Conservation (phyloP, 2,113 vertebrate species). For the Boulengeromyrus knoepffleri region DNA sequence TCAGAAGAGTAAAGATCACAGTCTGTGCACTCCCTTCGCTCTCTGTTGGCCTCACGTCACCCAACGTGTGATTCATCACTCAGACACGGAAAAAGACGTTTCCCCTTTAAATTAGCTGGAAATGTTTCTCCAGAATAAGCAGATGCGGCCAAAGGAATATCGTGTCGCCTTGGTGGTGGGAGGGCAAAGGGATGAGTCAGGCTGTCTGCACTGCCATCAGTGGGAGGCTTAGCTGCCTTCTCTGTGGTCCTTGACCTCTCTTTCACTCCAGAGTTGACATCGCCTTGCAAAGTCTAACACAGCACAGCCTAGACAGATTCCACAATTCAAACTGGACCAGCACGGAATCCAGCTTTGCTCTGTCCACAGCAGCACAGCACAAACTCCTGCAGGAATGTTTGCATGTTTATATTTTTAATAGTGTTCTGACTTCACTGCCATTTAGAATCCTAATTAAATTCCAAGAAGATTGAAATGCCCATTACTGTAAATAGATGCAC, state of each 20-base stretch:
- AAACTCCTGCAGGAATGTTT: not conserved
- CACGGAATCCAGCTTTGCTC: not conserved
- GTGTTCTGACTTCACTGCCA: not conserved
- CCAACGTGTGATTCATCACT: not conserved
- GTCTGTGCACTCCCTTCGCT: not conserved
- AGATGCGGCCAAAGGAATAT: not conserved
- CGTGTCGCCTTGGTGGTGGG: not conserved
- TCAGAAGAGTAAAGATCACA: not conserved
- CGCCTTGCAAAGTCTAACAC: not conserved
- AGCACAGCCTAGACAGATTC: not conserved
- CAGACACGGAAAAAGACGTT: not conserved
- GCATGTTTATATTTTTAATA: not conserved
- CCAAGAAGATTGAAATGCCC: not conserved
- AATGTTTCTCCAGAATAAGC: not conserved
- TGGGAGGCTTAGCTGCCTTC: not conserved
- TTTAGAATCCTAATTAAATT: not conserved
- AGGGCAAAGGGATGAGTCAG: not conserved
- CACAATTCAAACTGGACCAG: not conserved
- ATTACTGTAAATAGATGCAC: not conserved
- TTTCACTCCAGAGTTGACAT: not conserved
- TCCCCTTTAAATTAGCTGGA: not conserved
- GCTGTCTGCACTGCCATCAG: not conserved
- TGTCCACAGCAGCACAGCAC: not conserved
- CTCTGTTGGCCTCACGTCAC: not conserved
- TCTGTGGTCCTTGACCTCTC: not conserved